A percentile compares a stretch with the other conserved stretches of the same genome.
These are phyloP conservation scores for Calonectris borealis DNA, from an alignment of 2,113 vertebrate species.

Conservation along the genomic window DNA sequence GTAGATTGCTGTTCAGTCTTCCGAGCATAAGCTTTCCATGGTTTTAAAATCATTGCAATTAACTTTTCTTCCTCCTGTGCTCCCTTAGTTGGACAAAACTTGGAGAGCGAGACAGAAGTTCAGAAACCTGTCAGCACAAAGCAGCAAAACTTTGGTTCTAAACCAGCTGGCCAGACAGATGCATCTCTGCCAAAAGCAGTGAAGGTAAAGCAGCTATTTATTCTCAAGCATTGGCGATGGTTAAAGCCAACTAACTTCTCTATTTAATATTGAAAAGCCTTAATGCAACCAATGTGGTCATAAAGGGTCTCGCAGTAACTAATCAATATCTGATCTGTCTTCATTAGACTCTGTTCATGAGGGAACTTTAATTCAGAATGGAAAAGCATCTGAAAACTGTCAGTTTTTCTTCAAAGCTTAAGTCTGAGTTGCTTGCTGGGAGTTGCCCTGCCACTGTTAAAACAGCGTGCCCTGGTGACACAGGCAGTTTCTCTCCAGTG, in stretches of 20 bases:
- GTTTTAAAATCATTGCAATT: neutral
- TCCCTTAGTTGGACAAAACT: slow-evolving; percentile 34
- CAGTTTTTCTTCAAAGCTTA: neutral
- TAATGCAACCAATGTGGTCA: neutral
- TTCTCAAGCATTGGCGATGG: neutral
- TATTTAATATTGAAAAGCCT: neutral
- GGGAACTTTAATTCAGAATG: neutral
- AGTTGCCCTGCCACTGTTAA: neutral
- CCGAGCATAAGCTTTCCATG: neutral
- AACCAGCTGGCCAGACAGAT: slow-evolving; percentile 65
- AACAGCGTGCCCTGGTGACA: rapidly evolving
- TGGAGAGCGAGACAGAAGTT: slow-evolving; percentile 49
- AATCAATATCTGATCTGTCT: neutral
- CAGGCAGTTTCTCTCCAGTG: neutral
- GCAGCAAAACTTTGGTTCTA: slow-evolving; percentile 62
- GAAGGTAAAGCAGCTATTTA: slow-evolving; percentile 66
- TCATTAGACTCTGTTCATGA: neutral
- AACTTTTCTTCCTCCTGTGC: neutral
- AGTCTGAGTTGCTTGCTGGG: neutral
- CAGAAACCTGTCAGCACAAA: slow-evolving; percentile 56
- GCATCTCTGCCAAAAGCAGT: slow-evolving; percentile 61
- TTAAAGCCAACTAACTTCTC: neutral
- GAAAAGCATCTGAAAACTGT: neutral
- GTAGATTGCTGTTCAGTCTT: neutral
- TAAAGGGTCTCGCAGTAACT: neutral